Conservation (phyloP, 2,113 vertebrate genomes). For the Cricetomys ansorgei region DNA sequence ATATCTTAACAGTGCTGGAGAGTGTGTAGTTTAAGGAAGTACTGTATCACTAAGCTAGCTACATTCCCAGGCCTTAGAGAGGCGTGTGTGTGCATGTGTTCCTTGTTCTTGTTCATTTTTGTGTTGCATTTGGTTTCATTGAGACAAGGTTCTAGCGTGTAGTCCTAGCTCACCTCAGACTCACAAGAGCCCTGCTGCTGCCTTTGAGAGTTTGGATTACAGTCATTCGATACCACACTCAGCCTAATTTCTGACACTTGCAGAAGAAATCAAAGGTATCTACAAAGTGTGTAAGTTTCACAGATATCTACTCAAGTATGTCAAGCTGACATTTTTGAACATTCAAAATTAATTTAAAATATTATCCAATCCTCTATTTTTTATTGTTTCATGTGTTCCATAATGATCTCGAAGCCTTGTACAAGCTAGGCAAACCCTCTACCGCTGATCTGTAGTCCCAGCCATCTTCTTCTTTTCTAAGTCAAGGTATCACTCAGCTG, state of each 20-base stretch:
- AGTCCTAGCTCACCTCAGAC: background rate
- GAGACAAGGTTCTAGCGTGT: background rate
- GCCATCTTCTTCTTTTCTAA: background rate
- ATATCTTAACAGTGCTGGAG: background rate
- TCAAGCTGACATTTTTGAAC: slow-evolving; percentile 14
- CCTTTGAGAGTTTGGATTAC: background rate
- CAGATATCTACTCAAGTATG: background rate
- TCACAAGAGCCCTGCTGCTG: background rate
- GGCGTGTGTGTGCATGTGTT: too few relatives aligned
- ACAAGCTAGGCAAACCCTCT: background rate
- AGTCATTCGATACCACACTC: background rate
- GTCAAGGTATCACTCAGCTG: background rate
- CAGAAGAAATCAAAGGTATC: slow-evolving; percentile 46
- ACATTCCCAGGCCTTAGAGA: background rate
- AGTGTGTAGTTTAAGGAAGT: background rate
- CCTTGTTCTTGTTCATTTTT: background rate
- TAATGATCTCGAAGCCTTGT: background rate
- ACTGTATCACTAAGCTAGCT: background rate
- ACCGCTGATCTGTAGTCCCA: background rate
- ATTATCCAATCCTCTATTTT: background rate
- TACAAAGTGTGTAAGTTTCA: slow-evolving; percentile 47
- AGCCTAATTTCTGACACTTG: slow-evolving; percentile 22
- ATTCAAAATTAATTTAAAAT: slow-evolving; percentile 61
- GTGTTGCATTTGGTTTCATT: background rate
- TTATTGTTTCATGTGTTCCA: background rate